A percentile compares a stretch with the other conserved stretches of the same genome.
These are phyloP conservation scores for Thunnus thynnus DNA, from an alignment of 2,113 vertebrate genomes.

Conservation along the genomic window DNA sequence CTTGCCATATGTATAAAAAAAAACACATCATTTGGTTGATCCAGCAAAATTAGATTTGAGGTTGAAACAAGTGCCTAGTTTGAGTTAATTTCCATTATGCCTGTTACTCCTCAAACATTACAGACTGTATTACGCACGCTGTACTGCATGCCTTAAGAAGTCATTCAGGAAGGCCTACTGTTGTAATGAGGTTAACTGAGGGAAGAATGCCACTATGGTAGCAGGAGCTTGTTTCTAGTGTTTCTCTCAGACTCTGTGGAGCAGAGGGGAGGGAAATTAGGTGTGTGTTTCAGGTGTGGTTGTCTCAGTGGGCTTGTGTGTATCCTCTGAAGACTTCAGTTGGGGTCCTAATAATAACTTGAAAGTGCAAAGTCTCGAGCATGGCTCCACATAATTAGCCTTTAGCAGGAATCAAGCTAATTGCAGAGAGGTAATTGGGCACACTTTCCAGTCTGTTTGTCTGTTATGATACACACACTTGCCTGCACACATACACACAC, in stretches of 20 bases:
- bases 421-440: constrained; percentile 86
- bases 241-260: constrained; percentile 71
- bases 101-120: constrained; percentile 21
- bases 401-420: constrained; percentile 86
- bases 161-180: constrained; percentile 43
- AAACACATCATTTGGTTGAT: constrained; percentile 48
- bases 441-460: constrained; percentile 78
- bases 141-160: constrained; percentile 41
- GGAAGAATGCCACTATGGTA: constrained; percentile 77
- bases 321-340: constrained; percentile 81
- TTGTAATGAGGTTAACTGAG: constrained; percentile 74
- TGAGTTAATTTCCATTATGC: constrained; percentile 56
- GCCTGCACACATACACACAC: constrained; percentile 33
- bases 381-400: constrained; percentile 86
- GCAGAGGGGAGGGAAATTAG: constrained; percentile 81
- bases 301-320: constrained; percentile 72
- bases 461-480: constrained; percentile 64
- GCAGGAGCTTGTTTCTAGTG: constrained; percentile 64
- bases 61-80: constrained; percentile 31
- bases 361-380: constrained; percentile 85
- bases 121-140: constrained; percentile 25
- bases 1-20: constrained; percentile 34
- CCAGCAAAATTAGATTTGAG: constrained; percentile 36
- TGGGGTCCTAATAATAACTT: constrained; percentile 89
- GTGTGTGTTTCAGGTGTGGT: constrained; percentile 85